Evolutionary conservation across 1,140 invertebrate species (phyloP).

Genomic region (Stegodyphus mimosarum): DNA sequence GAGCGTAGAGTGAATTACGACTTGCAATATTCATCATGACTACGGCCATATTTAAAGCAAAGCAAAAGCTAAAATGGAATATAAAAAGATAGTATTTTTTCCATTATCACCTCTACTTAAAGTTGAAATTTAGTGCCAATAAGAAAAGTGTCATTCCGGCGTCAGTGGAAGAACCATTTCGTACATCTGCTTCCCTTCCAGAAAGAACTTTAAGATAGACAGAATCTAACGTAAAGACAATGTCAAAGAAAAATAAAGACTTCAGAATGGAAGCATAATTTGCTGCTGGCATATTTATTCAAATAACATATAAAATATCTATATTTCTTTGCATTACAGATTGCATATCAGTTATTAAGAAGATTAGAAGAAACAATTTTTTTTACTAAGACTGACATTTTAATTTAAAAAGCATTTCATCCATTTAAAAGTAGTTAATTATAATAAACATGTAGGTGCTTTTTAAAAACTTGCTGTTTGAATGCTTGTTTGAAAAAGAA

Average conservation of each 20-base stretch:
- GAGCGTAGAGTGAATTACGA: slow-evolving; percentile 41
- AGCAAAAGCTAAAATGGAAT: neutral
- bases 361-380: no score
- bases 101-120: neutral
- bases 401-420: no score
- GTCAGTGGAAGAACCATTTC: slow-evolving; percentile 13
- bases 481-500: no score
- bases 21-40: slow-evolving; percentile 32
- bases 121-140: slow-evolving; percentile 31
- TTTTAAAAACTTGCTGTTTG: no score
- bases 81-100: slow-evolving; percentile 11
- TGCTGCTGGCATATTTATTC: no score
- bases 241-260: neutral
- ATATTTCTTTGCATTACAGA: no score
- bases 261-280: neutral
- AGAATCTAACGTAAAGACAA: neutral
- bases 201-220: slow-evolving; percentile 8
- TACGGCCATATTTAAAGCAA: slow-evolving; percentile 26
- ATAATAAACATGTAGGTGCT: no score
- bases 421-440: no score
- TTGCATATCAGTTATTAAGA: no score
- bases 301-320: no score
- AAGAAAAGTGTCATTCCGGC: slow-evolving; percentile 34
- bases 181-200: slow-evolving; percentile 12
- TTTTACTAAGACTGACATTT: no score